Conservation (phyloP, 1,140 invertebrate species). For the Temnothorax curvispinosus region DNA sequence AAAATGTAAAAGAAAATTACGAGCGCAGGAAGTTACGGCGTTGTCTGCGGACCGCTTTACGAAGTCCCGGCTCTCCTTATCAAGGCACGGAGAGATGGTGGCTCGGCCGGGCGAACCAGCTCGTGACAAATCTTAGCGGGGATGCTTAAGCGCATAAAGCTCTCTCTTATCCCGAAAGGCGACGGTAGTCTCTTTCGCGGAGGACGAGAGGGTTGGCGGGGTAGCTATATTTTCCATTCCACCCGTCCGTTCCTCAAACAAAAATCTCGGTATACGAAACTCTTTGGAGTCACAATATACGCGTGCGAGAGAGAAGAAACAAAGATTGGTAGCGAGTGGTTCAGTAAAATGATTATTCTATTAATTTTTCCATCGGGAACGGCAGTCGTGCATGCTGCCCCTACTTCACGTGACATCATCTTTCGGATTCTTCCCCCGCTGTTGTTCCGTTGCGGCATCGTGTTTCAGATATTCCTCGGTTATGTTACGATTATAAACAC, state of each 20-base stretch:
- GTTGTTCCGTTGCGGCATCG: not conserved
- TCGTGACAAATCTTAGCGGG: conserved; percentile 80
- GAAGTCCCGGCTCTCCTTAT: conserved; percentile 65
- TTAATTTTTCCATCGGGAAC: conserved; percentile 85
- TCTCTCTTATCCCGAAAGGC: conserved; percentile 73
- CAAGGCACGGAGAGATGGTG: conserved; percentile 59
- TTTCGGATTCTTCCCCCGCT: not conserved
- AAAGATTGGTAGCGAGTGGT: conserved; percentile 51
- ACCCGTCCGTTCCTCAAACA: conserved; percentile 17
- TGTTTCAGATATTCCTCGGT: conserved; percentile 19
- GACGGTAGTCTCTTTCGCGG: conserved; percentile 40
- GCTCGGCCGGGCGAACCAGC: conserved; percentile 69
- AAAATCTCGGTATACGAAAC: conserved; percentile 33
- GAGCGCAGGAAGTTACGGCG: conserved; percentile 52
- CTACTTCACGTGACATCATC: conserved; percentile 67
- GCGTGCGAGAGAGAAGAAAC: conserved; percentile 44
- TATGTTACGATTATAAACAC: conserved; percentile 27
- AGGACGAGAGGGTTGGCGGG: conserved; percentile 35
- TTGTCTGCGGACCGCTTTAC: conserved; percentile 18
- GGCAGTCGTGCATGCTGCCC: conserved; percentile 84
- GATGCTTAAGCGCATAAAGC: conserved; percentile 78
- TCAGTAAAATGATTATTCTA: conserved; percentile 85
- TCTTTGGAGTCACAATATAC: conserved; percentile 63
- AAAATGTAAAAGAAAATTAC: conserved; percentile 46
- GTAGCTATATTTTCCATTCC: conserved; percentile 75